Base-by-base conservation (phyloP, 1,140 invertebrate genomes). In the Chymomyza costata region DNA sequence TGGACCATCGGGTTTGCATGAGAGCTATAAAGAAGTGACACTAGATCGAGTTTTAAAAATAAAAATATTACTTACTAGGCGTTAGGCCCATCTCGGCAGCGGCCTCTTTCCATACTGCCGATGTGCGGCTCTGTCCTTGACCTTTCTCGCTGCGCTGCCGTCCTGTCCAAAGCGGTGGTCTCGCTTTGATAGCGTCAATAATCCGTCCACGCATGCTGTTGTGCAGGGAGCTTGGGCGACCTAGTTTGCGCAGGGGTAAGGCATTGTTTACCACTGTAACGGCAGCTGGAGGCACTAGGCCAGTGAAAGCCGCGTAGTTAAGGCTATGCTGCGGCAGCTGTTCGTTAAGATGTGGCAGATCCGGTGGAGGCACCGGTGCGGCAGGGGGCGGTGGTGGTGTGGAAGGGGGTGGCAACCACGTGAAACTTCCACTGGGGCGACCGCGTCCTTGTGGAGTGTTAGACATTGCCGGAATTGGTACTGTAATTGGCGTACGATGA, bases 131-230 rank as follows among this genome's bases (percentile, higher is more conserved):
- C 35, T 84, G 82, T 11, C 81, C 69, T 39, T 76, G 76, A n/a
- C 76, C 65, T 39, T 82, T 78, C 30, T 83, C 82, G 49, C 62
- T 66, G 21, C 71, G 68, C 49, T 83, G 82, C 13, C 76, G 57
- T 1, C 82, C 82, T 30, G 82, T 82, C 82, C 82, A 84, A 1
- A 84, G 59, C 0, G 71, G 52, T 2, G 82, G 82, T 11, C 67
- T 71, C n/a, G 67, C 63, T 45, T 82, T 83, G 18, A 84, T 84
- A 46, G 73, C 76, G 57, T 84, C 82, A 19, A 84, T 84, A 43
- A 84, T 84, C 19, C 76, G 68, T 0, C 82, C 82, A 3, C 82
- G 82, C 82, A 84, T 84, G 50, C 82, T 83, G 10, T 84, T 84
- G 47, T 84, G 82, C 65, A 84, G 35, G 10, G 82, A 84, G 56